These are phyloP conservation scores for Malurus alboscapulatus DNA, from an alignment of 2,113 vertebrate species.

Conservation along the genomic window DNA sequence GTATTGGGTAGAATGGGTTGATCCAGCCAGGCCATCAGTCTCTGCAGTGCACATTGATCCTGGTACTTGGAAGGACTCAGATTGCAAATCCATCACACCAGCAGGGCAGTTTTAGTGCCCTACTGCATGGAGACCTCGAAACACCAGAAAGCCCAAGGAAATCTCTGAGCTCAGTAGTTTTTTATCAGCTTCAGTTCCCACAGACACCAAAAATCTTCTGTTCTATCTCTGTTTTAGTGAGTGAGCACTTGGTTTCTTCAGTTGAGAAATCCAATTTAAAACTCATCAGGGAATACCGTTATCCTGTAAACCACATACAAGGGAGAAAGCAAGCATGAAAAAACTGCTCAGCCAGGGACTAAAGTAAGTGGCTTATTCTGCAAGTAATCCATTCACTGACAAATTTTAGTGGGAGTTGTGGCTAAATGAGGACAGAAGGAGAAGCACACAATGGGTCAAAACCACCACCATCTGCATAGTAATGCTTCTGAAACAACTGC, in stretches of 20 bases:
- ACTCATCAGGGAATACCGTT: background rate
- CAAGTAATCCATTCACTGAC: background rate
- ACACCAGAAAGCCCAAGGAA: background rate
- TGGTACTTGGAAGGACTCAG: background rate
- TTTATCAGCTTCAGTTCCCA: background rate
- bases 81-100: background rate
- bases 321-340: background rate
- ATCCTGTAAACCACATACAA: background rate
- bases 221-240: background rate
- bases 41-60: background rate
- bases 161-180: background rate
- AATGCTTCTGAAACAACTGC: background rate
- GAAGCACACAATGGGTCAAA: background rate
- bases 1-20: background rate
- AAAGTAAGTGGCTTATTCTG: background rate
- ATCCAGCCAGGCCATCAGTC: background rate
- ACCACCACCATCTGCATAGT: background rate
- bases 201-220: background rate
- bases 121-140: background rate
- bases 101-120: background rate
- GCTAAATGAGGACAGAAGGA: background rate
- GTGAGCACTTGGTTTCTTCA: background rate
- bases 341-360: background rate
- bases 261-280: slow-evolving; percentile 1
- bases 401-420: background rate